Evolutionary conservation across 2,797 vertebrate genomes (phyloP), one percentile per base, ranked within the genome.

Genomic region (Spatula versicolor): DNA sequence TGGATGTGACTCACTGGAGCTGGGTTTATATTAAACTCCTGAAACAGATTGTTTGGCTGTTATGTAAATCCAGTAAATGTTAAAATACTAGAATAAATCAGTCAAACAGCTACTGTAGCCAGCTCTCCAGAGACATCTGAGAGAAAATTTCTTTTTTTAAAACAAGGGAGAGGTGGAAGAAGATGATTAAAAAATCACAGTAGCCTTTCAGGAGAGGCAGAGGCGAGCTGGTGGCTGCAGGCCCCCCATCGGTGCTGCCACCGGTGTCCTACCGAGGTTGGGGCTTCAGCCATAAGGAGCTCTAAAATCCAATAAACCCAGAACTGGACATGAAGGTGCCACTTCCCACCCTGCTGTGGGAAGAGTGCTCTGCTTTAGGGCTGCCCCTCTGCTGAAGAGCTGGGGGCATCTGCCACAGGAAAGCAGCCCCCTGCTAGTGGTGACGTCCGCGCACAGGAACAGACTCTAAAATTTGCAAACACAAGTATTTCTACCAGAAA

Each of bases 31-130:
- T 92, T 93, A 96, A 97, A 96, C 94, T 96, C 90, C 72, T 77
- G 91, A 96, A 97, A 94, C 96, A 96, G 96, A 96, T 78, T 96
- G 96, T 96, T 96, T 93, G 93, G 83, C 96, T 95, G 95, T 96
- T 95, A 96, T 78, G 86, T 96, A 96, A 96, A 94, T 92, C 86
- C 88, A 95, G 94, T 85, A 95, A 95, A 96, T 96, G 96, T 94
- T 96, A 96, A 94, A 95, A 90, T 87, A 95, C 86, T 39, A 96
- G 91, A 95, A 95, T 93, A 94, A 80, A 88, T 93, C 95, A 94
- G 90, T 77, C 87, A 93, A 90, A 88, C 86, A 89, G 86, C 86
- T 90, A 88, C 33, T 73, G 66, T 6, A 90, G 86, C 41, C 91
- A 95, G 64, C 78, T 89, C 83, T 84, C 25, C 63, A 62, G 67